Base-by-base conservation (phyloP, 2,113 vertebrate genomes). In the Malurus alboscapulatus region DNA sequence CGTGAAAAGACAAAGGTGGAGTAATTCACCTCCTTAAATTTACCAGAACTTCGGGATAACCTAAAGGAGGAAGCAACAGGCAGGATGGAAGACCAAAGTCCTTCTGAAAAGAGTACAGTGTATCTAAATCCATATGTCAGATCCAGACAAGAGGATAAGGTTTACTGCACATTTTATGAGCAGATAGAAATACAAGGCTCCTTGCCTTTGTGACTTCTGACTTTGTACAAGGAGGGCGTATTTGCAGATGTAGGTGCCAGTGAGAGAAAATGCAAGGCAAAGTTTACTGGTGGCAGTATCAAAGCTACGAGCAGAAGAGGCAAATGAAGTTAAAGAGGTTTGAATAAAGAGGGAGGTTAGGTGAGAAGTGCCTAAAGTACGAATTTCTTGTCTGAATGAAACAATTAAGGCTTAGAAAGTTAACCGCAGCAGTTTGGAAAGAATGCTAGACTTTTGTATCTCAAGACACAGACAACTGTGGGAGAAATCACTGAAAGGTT, bases 401-500 rank as follows among this genome's bases (percentile, higher is more conserved):
- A 82, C 74, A 36, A 50, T 80, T 77, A 18, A 59, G 54, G 58
- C 58, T 85, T 30, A 12, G 53, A 90, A 91, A 84, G 48, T 54
- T 91, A 29, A 76, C 40, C 80, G 71, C 59, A 75, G 83, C 76
- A 89, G 78, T 71, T 68, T 67, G 75, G 63, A 94, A 94, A 90
- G 50, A 81, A 88, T 63, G 73, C 62, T 54, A 86, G 51, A 34
- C 40, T 54, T 68, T 72, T 65, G 25, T 44, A 66, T 93, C 75
- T 94, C 47, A 81, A 96, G 73, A 78, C 25, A 89, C 50, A 84
- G 61, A 76, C 71, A 68, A 34, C 63, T 76, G 47, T 30, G 14
- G 81, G 85, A 84, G 78, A 94, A 74, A 62, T 63, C 34, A 32
- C 38, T 78, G 87, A 42, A 86, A 91, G 50, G 76, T 69, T 66